Evolutionary conservation across 2,797 vertebrate species (phyloP).

Genomic region (Darevskia nairensis): DNA sequence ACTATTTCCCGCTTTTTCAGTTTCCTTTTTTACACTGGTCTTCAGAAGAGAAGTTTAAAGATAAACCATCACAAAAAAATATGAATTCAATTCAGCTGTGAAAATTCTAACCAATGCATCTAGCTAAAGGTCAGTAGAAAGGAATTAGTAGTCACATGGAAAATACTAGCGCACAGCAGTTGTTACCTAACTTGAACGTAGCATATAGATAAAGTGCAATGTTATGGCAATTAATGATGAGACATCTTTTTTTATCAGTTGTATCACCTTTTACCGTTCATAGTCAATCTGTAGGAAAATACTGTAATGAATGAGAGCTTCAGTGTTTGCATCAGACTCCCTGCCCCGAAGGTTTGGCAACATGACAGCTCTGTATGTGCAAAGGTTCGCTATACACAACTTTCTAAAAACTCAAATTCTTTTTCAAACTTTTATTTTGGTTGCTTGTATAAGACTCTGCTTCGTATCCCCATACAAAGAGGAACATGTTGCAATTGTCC

Average conservation of each 20-base stretch:
- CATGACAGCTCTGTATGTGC: constrained; percentile 44
- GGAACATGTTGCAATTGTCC: not conserved
- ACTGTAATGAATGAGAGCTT: constrained; percentile 70
- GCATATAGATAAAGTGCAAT: constrained; percentile 29
- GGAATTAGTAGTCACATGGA: not conserved
- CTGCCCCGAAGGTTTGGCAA: constrained; percentile 61
- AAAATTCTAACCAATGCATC: fast-evolving
- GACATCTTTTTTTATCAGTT: constrained; percentile 77
- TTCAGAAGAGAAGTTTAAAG: not conserved
- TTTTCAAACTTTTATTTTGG: constrained; percentile 45
- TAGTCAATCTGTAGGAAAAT: constrained; percentile 72
- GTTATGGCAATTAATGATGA: constrained; percentile 68
- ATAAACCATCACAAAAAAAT: not conserved
- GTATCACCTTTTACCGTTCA: constrained; percentile 77
- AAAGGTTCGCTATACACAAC: not conserved
- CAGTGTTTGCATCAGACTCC: constrained; percentile 61
- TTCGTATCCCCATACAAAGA: not conserved
- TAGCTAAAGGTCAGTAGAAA: not conserved
- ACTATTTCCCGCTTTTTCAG: not conserved
- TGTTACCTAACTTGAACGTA: not conserved
- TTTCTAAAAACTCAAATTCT: constrained; percentile 16
- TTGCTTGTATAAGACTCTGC: constrained; percentile 43
- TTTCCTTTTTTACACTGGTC: not conserved
- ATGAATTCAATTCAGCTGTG: not conserved
- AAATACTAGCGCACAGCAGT: not conserved